Base-by-base conservation (phyloP, 2,113 vertebrate genomes). In the Numida meleagris region DNA sequence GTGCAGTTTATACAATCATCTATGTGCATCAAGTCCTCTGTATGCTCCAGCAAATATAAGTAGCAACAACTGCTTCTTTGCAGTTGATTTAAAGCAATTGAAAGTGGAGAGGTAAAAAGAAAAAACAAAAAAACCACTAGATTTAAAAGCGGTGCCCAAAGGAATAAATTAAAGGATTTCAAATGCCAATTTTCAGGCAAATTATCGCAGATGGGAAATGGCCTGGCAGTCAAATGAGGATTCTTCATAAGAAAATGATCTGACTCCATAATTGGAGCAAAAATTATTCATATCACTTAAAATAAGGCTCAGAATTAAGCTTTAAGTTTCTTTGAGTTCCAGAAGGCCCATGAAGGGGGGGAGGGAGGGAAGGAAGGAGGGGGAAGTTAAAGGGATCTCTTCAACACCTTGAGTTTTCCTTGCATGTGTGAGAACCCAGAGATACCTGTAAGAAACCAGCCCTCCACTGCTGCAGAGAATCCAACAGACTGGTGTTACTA, bases 141-240 rank as follows among this genome's bases (percentile, higher is more conserved):
- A 46, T 88, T 85, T 88, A 94, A 90, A 88, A 77, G 66, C 80
- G 65, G 62, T 92, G 73, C 80, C 66, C 87, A 82, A 85, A 90
- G 90, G 80, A 95, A 90, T 82, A 92, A 78, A 95, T 92, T 78
- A 9, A 88, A 92, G 50, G 58, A 77, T 76, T 94, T 91, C 33
- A 91, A 85, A 85, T 76, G 77, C 71, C 87, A 77, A 6, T 93
- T 94, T 95, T 79, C 74, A 92, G 59, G 79, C 72, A 82, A 88
- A 93, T 95, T 89, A 92, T 57, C 77, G 70, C 70, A 88, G 82
- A 92, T 82, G 66, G 87, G 86, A 89, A 94, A 94, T 89, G 75
- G 72, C 63, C 72, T 94, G 55, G 68, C 84, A 95, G 71, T 62
- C 63, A 93, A 78, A 80, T 80, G 63, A 81, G 46, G 33, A 89